Evolutionary conservation across 2,888 invertebrate genomes (phyloP).

Genomic region (Crossocerus cetratus): DNA sequence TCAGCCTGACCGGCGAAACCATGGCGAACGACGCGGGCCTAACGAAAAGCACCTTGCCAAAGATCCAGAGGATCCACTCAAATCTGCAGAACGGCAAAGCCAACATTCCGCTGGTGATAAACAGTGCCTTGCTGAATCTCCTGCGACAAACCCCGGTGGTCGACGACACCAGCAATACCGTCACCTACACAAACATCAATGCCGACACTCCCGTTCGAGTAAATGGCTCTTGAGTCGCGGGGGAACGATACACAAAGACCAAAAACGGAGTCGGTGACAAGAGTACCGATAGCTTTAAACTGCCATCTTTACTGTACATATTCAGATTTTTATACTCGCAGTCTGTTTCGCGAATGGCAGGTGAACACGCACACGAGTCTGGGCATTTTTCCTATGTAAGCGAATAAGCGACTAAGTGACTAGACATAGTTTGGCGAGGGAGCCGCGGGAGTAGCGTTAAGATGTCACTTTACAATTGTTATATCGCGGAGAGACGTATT

Average conservation of each 20-base stretch:
- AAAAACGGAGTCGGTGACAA: background rate
- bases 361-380: conserved; percentile 23
- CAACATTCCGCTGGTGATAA: conserved; percentile 73
- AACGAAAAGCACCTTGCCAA: conserved; percentile 55
- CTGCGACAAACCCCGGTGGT: conserved; percentile 67
- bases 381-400: background rate
- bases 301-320: conserved; percentile 56
- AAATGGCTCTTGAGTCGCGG: conserved; percentile 58
- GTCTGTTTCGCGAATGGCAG: conserved; percentile 27
- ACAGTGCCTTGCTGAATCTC: conserved; percentile 70
- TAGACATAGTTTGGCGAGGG: no score
- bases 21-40: conserved; percentile 42
- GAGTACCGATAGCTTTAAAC: conserved; percentile 54
- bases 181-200: conserved; percentile 71
- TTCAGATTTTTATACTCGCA: conserved; percentile 40
- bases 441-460: conserved; percentile 11
- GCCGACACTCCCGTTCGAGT: conserved; percentile 65
- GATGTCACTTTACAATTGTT: conserved; percentile 43
- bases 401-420: background rate
- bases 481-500: conserved; percentile 47
- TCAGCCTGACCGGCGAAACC: conserved; percentile 50
- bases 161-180: conserved; percentile 64
- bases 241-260: background rate
- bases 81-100: conserved; percentile 68
- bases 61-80: conserved; percentile 64